Conservation (phyloP, 2,797 vertebrate genomes). For the Cryptoblepharus egeriae region DNA sequence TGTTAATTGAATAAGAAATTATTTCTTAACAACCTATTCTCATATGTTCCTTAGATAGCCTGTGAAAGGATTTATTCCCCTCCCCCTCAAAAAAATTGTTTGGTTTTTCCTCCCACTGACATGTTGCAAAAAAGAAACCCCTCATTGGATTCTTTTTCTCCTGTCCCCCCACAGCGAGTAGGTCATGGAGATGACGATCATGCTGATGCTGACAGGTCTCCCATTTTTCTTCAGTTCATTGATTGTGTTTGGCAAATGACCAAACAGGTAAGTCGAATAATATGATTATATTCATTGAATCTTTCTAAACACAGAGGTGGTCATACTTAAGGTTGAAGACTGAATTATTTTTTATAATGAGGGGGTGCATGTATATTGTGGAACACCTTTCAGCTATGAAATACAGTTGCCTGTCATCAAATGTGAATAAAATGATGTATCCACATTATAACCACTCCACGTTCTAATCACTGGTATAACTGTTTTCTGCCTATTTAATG, state of each 20-base stretch:
- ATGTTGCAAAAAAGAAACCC: neutral
- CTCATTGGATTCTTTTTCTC: slow-evolving; percentile 1
- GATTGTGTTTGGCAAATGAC: slow-evolving; percentile 99
- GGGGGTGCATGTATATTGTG: neutral
- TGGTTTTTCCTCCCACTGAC: neutral
- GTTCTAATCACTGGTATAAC: no score
- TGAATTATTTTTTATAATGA: neutral
- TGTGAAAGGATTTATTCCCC: neutral
- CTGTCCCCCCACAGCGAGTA: slow-evolving; percentile 79
- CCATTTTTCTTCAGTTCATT: slow-evolving; percentile 96
- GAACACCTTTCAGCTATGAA: neutral
- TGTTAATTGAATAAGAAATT: neutral
- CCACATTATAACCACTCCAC: no score
- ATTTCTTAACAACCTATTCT: no score
- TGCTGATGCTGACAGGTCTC: slow-evolving; percentile 92
- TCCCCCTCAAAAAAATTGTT: neutral
- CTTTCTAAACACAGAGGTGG: neutral
- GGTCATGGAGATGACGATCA: slow-evolving; percentile 94
- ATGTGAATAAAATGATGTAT: no score
- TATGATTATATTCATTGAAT: neutral
- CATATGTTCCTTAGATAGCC: neutral
- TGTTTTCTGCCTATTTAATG: no score
- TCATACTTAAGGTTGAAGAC: neutral
- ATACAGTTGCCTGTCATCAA: no score
- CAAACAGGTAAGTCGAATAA: slow-evolving; percentile 82